Conservation (phyloP, 2,797 vertebrate genomes). For the Notamacropus eugenii region DNA sequence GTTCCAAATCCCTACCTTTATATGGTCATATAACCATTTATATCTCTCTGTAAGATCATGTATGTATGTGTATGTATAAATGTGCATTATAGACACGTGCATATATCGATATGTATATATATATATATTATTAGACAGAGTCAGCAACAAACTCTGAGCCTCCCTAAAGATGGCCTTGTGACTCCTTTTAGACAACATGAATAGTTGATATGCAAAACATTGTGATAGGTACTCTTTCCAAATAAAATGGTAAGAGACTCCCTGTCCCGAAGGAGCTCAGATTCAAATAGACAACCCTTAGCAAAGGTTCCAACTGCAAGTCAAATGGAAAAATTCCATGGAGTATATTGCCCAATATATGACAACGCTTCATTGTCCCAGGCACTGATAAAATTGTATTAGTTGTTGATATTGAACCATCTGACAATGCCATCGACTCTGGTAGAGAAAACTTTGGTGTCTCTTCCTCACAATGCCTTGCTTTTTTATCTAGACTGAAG, state of each 20-base stretch:
- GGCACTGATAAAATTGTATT: background rate
- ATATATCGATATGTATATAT: background rate
- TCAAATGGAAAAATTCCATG: background rate
- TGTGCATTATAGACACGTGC: background rate
- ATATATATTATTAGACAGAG: background rate
- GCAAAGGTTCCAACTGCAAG: background rate
- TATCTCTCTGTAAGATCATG: background rate
- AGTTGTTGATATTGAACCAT: background rate
- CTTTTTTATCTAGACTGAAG: background rate
- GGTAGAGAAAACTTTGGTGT: background rate
- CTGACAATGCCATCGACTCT: background rate
- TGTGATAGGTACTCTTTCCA: background rate
- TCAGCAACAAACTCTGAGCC: background rate
- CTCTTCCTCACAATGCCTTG: background rate
- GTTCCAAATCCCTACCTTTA: background rate
- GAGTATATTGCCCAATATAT: background rate
- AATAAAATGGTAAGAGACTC: background rate
- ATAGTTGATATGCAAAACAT: background rate
- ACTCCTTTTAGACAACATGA: background rate
- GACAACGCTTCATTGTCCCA: background rate
- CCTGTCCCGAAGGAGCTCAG: background rate
- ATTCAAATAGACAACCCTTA: background rate
- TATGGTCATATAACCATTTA: background rate
- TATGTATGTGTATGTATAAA: background rate
- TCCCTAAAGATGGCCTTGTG: background rate